Conservation (phyloP, 2,797 vertebrate genomes). For the Oreochromis grahami region DNA sequence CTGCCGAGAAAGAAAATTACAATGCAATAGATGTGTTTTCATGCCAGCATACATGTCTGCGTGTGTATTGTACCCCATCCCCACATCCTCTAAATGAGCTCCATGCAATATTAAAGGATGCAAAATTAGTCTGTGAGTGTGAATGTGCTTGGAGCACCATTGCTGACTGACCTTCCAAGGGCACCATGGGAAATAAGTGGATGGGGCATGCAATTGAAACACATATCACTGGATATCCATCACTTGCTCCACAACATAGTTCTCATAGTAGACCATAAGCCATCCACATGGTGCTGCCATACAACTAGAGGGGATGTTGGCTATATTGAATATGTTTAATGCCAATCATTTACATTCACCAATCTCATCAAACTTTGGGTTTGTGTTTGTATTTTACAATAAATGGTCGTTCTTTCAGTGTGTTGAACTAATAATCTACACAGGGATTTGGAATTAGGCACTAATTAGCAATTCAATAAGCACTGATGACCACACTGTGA, state of each 20-base stretch:
- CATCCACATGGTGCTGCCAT: constrained; percentile 3
- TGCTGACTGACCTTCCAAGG: constrained; percentile 61
- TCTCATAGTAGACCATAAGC: constrained; percentile 21
- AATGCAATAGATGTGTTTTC: constrained; percentile 28
- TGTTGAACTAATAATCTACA: neutral
- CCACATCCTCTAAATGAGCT: constrained; percentile 87
- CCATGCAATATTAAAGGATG: constrained; percentile 96
- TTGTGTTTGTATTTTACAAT: neutral
- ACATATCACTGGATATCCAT: constrained; percentile 59
- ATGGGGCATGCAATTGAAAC: constrained; percentile 45
- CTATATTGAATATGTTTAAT: constrained; percentile 24
- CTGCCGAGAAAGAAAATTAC: constrained; percentile 41
- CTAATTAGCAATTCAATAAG: neutral
- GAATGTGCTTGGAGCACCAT: constrained; percentile 48
- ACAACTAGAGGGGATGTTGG: constrained; percentile 17
- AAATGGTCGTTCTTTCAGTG: neutral
- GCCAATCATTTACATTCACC: neutral
- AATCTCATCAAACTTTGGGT: neutral
- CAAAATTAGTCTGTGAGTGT: constrained; percentile 64
- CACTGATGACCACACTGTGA: neutral
- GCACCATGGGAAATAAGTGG: constrained; percentile 78
- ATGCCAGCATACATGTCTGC: constrained; percentile 22
- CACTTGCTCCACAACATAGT: constrained; percentile 38
- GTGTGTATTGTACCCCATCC: constrained; percentile 62
- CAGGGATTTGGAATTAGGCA: neutral